Evolutionary conservation across 2,797 vertebrate genomes (phyloP).

Genomic region (Takifugu rubripes): DNA sequence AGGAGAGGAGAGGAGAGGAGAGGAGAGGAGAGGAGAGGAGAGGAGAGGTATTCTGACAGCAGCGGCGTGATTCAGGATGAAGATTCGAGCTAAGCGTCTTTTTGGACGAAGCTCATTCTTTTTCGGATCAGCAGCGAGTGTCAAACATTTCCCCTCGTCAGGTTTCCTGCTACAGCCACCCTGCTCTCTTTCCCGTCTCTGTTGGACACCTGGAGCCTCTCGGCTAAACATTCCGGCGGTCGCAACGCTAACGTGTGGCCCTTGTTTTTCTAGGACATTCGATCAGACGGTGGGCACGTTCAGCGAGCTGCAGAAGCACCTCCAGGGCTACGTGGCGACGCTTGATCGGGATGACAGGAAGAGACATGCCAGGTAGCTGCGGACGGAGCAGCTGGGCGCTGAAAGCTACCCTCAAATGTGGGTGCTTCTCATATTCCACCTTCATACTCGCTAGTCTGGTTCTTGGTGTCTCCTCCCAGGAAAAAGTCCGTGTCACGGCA

Average conservation of each 20-base stretch:
- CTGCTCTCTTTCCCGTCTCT: neutral
- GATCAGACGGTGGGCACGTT: conserved; percentile 92
- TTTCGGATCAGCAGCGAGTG: neutral
- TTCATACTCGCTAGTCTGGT: neutral
- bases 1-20: too few species aligned
- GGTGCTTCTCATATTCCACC: neutral
- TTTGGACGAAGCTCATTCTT: neutral
- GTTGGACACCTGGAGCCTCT: neutral
- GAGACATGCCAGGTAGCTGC: conserved; percentile 85
- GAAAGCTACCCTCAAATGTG: neutral
- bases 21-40: too few species aligned
- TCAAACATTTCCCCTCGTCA: neutral
- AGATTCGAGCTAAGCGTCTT: neutral
- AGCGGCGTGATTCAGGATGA: neutral
- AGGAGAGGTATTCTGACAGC: conserved; percentile 59
- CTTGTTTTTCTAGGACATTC: conserved; percentile 80
- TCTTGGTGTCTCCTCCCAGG: conserved; percentile 52
- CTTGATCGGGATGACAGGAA: conserved; percentile 85
- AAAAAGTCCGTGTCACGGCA: conserved; percentile 76
- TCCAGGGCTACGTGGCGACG: conserved; percentile 88
- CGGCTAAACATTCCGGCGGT: conserved; percentile 17
- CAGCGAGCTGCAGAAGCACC: conserved; percentile 89
- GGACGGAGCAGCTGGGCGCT: neutral
- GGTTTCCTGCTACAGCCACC: neutral
- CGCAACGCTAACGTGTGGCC: neutral